Evolutionary conservation across 2,888 invertebrate species (phyloP), one percentile per base, ranked within the genome.

Genomic region (Dromius quadrimaculatus): DNA sequence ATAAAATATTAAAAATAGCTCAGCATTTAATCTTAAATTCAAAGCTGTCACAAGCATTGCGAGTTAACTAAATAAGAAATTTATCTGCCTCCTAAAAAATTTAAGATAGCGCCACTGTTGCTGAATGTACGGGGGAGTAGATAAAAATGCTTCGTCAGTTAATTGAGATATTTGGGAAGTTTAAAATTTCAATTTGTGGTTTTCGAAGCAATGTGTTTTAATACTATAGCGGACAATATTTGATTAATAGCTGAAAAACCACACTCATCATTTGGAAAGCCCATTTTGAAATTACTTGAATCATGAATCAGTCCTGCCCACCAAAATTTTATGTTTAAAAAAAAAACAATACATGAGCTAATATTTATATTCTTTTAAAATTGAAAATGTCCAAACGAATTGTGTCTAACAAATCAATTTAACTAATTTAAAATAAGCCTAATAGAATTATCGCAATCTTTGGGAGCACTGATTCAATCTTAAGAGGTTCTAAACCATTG

Each of bases 171-270:
- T 54, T 47, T 54, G 23, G 50, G 50, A 28, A 23, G 47, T 20
- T 36, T 36, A 11, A 36, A 36, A 36, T 3, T 15, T 15, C 41
- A 41, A 15, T 41, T 41, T 54, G 50, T 28, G 50, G 50, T 28
- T 54, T 54, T 41, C 3, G 15, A 15, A 41, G 15, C 17, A 41
- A 41, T 11, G 15, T 41, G 41, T 41, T 41, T 54, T 54, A 28
- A 54, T 54, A 28, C 28, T 15, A 54, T 28, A 54, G 23, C 50
- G 50, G 23, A 15, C 13, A 9, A 15, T 28, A 13, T 28, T 54
- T 54, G 50, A 54, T 54, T 54, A 54, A 54, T 54, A 54, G 50
- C 28, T 54, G n/a, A 36, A 11, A n/a, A n/a, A n/a, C n/a, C n/a
- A n/a, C n/a, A n/a, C n/a, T n/a, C n/a, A n/a, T n/a, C n/a, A n/a